Evolutionary conservation across 2,797 vertebrate species (phyloP), one percentile per base, ranked within the genome.

Genomic region (Tadarida brasiliensis): DNA sequence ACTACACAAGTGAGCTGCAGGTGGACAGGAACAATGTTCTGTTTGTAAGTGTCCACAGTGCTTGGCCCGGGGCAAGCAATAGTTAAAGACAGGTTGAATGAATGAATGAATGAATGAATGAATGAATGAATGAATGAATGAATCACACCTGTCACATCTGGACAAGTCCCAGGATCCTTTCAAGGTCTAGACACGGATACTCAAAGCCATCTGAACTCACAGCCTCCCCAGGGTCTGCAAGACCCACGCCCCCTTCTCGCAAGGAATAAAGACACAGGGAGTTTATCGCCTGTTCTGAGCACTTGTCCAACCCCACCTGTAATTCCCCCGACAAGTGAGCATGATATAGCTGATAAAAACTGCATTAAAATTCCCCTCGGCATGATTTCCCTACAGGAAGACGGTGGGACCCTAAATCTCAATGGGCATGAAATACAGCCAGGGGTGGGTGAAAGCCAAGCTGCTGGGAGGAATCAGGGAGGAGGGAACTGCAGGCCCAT

Each of bases 381-480:
- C 33, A 74, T 2, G 0, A 61, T 59, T 74, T 76, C 59, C 83
- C 73, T 68, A 26, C 28, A 54, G 76, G 86, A 74, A 51, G 59
- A n/a, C 7, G n/a, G 47, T 19, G 30, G 57, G 39, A 39, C 65
- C 74, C 85, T 92, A 63, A 91, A 65, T 90, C 93, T 74, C 16
- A 0, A 28, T 1, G 2, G 74, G 24, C n/a, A 5, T 51, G 86
- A 96, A 94, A 89, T 80, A 76, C 65, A 63, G 93, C 28, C 1
- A 0, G 20, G 16, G 16, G 19, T 8, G 15, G 19, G 28, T 1
- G 4, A 47, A 39, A 35, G 33, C 35, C 11, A 0, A 0, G 0
- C 11, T 8, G 19, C 57, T 10, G 3, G 76, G 39, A 30, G 28
- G 9, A 49, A 49, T 30, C 28, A 9, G 39, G 14, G n/a, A 33